Evolutionary conservation across 2,888 invertebrate genomes (phyloP), one percentile per base, ranked within the genome.

Genomic region (Drosophila bunnanda): DNA sequence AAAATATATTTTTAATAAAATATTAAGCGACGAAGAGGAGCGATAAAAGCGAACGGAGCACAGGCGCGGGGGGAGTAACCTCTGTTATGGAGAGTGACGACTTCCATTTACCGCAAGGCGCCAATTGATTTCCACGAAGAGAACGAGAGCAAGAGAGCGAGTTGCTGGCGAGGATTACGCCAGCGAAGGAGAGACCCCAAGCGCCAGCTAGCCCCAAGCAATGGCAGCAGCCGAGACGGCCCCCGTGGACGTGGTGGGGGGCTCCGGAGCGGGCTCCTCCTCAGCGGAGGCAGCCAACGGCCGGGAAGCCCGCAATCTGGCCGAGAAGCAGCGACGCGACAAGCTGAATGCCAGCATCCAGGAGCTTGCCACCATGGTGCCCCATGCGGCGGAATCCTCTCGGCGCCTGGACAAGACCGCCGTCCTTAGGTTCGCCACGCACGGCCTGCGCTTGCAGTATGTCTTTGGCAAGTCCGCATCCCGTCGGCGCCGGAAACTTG

Each of bases 381-480:
- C 97, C 20, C 95, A 96, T 92, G 96, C 97, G 46, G 95, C 96
- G 30, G 95, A 95, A 88, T 96, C 97, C 71, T 95, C 96, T 56
- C 95, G 97, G 77, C 95, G 96, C 86, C 94, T 97, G 89, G 98
- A 98, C 92, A 98, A 98, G 93, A 98, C 98, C 9, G 97, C 97
- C 80, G 96, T 98, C 62, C 93, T 98, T 58, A 94, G 98, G 79
- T 94, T 98, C 69, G 96, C 97, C 8, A 97, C 97, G 46, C 96
- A 97, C 80, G 97, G 96, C 90, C 94, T 98, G 36, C 94, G 98
- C 60, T 94, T 97, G 78, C 95, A 96, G 90, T 96, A 97, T 92
- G 92, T 91, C 0, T 91, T 91, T 73, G 90, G 90, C n/a, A 91
- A 91, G 22, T 89, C 90, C 9, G 86, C 84, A 1, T 68, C 77